phyloP scores from a whole-genome alignment of 2,888 invertebrate species.

The Morinoia aosen region DNA sequence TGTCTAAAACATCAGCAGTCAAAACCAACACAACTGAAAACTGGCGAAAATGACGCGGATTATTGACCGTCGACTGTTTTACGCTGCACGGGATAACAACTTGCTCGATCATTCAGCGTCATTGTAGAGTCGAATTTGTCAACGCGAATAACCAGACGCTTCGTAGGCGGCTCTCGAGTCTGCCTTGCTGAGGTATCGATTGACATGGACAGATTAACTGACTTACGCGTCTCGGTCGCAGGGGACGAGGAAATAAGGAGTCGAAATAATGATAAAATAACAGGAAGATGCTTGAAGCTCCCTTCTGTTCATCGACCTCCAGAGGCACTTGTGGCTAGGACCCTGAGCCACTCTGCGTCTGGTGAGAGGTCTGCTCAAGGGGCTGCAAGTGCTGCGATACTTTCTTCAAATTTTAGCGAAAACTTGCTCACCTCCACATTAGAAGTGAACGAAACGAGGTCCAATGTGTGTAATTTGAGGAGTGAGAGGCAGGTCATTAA shows the following conservation, averaged over 20 bases:
- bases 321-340: not conserved
- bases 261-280: conserved; percentile 32
- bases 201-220: not conserved
- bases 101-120: not conserved
- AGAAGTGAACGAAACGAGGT: not conserved
- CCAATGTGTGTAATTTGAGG: not conserved
- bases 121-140: not conserved
- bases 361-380: not conserved
- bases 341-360: not conserved
- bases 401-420: not conserved
- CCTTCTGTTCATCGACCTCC: conserved; percentile 37
- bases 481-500: not conserved
- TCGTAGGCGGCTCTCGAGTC: not conserved
- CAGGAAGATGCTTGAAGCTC: conserved; percentile 34
- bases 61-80: not conserved
- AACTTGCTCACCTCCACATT: not conserved
- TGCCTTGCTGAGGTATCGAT: not conserved
- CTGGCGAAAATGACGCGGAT: not conserved
- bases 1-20: not conserved
- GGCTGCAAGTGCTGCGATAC: not conserved
- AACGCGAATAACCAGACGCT: not conserved
- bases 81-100: not conserved
- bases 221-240: not conserved
- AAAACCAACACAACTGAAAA: not conserved
- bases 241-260: conserved; percentile 27